These are phyloP conservation scores for Plecturocebus donacophilus DNA, from an alignment of 2,113 vertebrate species.

Conservation along the genomic window DNA sequence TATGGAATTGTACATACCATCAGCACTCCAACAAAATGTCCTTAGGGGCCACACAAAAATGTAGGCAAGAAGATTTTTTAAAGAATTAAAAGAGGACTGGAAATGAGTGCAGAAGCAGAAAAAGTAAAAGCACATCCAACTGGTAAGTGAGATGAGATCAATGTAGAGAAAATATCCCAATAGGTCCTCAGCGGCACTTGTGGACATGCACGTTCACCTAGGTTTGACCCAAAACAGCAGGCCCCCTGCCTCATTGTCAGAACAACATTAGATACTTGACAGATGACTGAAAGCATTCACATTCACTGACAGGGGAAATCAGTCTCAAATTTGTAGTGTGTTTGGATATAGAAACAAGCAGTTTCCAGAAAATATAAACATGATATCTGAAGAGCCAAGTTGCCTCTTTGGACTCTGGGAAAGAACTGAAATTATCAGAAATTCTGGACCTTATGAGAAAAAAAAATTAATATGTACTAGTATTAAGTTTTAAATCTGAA, in stretches of 20 bases:
- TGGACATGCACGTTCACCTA: neutral
- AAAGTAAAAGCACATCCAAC: neutral
- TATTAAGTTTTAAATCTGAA: conserved; percentile 18
- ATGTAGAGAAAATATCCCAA: neutral
- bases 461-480: neutral
- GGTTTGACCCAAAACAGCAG: neutral
- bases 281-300: conserved; percentile 26
- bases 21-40: neutral
- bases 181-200: neutral
- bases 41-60: neutral
- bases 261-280: conserved; percentile 26
- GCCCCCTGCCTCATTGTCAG: neutral
- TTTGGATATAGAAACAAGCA: neutral
- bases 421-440: conserved; percentile 92
- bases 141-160: neutral
- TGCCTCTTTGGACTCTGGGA: conserved; percentile 93
- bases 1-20: conserved; percentile 18
- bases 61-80: neutral
- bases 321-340: neutral
- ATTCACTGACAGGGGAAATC: neutral
- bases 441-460: conserved; percentile 89
- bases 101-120: neutral
- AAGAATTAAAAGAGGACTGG: neutral
- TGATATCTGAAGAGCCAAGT: conserved; percentile 88
- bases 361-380: conserved; percentile 46